Evolutionary conservation across 2,888 invertebrate genomes (phyloP).

Genomic region (Helleia helle): DNA sequence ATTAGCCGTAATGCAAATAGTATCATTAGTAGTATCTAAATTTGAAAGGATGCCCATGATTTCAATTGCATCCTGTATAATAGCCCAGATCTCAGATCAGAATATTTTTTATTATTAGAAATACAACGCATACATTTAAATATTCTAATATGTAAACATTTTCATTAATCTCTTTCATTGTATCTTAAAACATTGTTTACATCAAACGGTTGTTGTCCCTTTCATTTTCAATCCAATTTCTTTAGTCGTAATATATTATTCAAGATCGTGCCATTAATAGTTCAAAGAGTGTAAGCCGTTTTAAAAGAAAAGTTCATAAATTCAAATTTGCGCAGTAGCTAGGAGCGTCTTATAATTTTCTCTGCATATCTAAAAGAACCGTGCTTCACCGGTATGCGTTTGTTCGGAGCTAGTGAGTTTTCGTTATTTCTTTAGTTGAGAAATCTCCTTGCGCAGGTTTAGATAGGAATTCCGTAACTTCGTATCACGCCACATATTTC

Average conservation of each 20-base stretch:
- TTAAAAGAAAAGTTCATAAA: conserved; percentile 44
- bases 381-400: conserved; percentile 31
- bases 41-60: too few species aligned
- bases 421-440: conserved; percentile 50
- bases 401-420: conserved; percentile 39
- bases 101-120: too few species aligned
- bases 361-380: conserved; percentile 40
- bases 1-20: too few species aligned
- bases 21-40: too few species aligned
- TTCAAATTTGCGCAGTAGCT: conserved; percentile 38
- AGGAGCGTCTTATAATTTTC: conserved; percentile 42
- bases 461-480: conserved; percentile 56
- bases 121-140: too few species aligned
- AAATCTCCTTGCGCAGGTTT: conserved; percentile 52
- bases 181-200: not conserved
- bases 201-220: not conserved
- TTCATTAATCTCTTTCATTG: not conserved
- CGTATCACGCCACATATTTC: conserved; percentile 54
- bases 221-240: not conserved
- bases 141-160: too few species aligned
- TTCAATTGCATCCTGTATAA: too few species aligned
- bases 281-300: conserved; percentile 34
- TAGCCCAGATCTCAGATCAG: too few species aligned
- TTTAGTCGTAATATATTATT: not conserved
- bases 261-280: conserved; percentile 30